A percentile compares a stretch with the other conserved stretches of the same genome.
phyloP scores from a whole-genome alignment of 2,888 invertebrate species.

The Leptinotarsa tumamoca region DNA sequence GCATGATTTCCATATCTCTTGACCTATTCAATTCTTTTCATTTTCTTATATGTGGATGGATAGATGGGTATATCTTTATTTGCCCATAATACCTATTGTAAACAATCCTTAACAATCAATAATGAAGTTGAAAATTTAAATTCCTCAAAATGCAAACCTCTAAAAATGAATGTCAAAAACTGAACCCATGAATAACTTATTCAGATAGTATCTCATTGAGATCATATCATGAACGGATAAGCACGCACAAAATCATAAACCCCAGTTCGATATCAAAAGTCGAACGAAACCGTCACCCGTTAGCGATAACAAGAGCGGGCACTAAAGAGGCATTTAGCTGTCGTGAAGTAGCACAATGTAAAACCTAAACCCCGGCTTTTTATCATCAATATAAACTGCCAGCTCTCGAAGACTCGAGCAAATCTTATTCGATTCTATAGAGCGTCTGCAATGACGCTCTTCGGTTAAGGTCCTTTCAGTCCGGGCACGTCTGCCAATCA shows the following conservation, averaged over 20 bases:
- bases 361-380: slow-evolving; percentile 32
- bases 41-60: too few relatives aligned
- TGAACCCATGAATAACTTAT: too few relatives aligned
- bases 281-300: background rate
- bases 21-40: too few relatives aligned
- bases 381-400: slow-evolving; percentile 38
- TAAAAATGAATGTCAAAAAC: too few relatives aligned
- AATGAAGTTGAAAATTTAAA: too few relatives aligned
- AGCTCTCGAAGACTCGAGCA: slow-evolving; percentile 36
- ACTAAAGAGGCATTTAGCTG: slow-evolving; percentile 24
- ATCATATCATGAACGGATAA: background rate
- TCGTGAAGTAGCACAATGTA: slow-evolving; percentile 28
- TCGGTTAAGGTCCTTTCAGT: slow-evolving; percentile 56
- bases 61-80: too few relatives aligned
- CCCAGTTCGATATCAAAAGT: background rate
- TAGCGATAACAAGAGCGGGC: slow-evolving; percentile 10
- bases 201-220: too few relatives aligned
- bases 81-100: too few relatives aligned
- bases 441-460: slow-evolving; percentile 44
- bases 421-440: slow-evolving; percentile 53
- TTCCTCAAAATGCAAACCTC: too few relatives aligned
- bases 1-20: too few relatives aligned
- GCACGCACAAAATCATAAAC: background rate
- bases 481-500: slow-evolving; percentile 64
- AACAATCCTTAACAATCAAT: too few relatives aligned